These are phyloP conservation scores for Azemiops feae DNA, from an alignment of 2,113 vertebrate genomes.

Conservation along the genomic window DNA sequence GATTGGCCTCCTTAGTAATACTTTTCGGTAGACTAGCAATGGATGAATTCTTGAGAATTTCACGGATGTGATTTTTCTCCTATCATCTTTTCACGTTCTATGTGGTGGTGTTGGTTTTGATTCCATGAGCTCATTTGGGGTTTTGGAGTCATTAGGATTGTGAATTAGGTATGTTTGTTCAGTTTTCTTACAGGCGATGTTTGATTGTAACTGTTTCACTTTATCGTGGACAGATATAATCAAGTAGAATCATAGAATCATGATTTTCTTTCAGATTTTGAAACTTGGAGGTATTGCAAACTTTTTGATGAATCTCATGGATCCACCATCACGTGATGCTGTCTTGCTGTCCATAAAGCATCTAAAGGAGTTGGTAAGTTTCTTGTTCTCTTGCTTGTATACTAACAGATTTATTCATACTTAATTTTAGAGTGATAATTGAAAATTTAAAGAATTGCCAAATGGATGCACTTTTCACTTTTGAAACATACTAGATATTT, in stretches of 20 bases:
- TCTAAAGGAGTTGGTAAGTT: conserved; percentile 86
- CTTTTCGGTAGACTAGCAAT: too few relatives aligned
- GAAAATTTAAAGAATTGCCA: neutral
- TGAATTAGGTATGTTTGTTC: neutral
- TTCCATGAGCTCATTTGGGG: neutral
- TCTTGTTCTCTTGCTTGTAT: neutral
- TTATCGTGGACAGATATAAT: neutral
- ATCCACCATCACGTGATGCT: conserved; percentile 83
- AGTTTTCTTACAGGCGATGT: neutral
- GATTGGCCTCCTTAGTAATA: too few relatives aligned
- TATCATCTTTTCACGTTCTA: neutral
- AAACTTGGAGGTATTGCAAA: conserved; percentile 87
- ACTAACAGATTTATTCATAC: neutral
- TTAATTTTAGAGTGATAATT: neutral
- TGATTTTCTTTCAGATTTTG: conserved; percentile 78
- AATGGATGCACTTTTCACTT: neutral
- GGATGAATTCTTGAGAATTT: neutral
- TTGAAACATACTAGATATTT: neutral
- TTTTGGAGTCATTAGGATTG: neutral
- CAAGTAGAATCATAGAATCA: neutral
- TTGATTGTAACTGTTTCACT: neutral
- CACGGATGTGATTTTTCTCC: neutral
- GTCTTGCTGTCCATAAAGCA: conserved; percentile 87
- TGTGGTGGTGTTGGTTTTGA: neutral
- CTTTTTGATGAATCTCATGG: conserved; percentile 89